Evolutionary conservation across 2,113 vertebrate species (phyloP).

Genomic region (Noturus placidus): DNA sequence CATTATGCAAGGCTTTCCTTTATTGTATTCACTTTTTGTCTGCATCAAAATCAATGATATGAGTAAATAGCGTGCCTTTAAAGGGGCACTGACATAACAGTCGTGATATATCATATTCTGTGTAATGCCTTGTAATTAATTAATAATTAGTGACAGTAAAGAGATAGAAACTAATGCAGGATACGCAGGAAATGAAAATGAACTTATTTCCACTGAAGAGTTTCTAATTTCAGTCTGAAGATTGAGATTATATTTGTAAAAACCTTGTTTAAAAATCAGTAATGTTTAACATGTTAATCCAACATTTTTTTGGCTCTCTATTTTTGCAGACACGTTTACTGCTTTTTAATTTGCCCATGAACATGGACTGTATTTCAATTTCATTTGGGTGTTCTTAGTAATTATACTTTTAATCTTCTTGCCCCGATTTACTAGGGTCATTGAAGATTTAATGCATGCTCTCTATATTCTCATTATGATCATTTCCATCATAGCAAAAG

Average conservation of each 20-base stretch:
- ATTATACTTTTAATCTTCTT: background rate
- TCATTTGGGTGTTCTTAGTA: background rate
- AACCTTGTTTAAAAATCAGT: background rate
- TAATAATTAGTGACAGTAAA: background rate
- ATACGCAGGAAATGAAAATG: background rate
- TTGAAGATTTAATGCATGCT: background rate
- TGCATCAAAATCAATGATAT: background rate
- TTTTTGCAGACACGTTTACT: background rate
- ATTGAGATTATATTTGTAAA: background rate
- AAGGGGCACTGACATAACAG: background rate
- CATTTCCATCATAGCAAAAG: background rate
- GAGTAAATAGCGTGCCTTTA: background rate
- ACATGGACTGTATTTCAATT: background rate
- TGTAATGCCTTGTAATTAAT: background rate
- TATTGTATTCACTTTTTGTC: background rate
- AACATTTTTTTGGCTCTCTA: background rate
- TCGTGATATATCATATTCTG: background rate
- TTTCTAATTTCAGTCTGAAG: background rate
- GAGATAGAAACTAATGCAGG: background rate
- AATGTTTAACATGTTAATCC: background rate
- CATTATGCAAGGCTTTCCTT: background rate
- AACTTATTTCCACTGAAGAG: background rate
- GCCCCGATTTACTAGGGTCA: background rate
- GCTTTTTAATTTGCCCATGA: background rate
- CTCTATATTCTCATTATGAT: background rate